phyloP scores from a whole-genome alignment of 1,140 invertebrate genomes.

The Laupala kohalensis region DNA sequence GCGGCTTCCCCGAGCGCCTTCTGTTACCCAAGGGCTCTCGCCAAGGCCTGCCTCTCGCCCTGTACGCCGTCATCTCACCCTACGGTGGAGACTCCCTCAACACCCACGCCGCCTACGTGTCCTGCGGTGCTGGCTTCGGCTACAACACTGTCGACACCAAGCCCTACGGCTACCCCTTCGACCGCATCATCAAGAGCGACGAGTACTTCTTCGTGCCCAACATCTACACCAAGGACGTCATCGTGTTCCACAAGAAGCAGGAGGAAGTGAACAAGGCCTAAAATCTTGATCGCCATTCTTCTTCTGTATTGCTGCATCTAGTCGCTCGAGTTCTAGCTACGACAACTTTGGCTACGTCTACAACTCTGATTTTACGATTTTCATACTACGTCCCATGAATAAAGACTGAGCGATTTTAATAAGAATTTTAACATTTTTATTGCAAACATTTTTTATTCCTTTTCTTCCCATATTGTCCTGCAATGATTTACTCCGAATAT shows the following conservation, averaged over 20 bases:
- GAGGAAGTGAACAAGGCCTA: constrained; percentile 9
- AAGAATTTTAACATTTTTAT: too few species aligned
- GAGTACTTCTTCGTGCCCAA: constrained; percentile 10
- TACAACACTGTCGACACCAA: constrained; percentile 32
- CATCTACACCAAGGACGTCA: constrained; percentile 12
- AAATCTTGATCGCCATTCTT: too few species aligned
- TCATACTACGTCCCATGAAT: too few species aligned
- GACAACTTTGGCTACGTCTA: too few species aligned
- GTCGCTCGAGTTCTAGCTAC: too few species aligned
- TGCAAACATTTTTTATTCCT: too few species aligned
- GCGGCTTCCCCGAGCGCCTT: constrained; percentile 44
- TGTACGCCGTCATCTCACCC: constrained; percentile 34
- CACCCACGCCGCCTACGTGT: constrained; percentile 20
- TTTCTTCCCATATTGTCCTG: too few species aligned
- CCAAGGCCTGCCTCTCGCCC: constrained; percentile 45
- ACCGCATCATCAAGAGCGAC: constrained; percentile 28
- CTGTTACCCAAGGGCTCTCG: constrained; percentile 51
- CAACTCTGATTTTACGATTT: too few species aligned
- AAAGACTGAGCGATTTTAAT: too few species aligned
- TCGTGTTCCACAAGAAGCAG: constrained; percentile 15
- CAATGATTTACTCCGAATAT: too few species aligned
- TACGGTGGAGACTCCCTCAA: constrained; percentile 22
- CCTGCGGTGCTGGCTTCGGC: constrained; percentile 14
- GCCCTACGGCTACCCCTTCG: constrained; percentile 53
- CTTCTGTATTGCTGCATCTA: too few species aligned